Evolutionary conservation across 2,888 invertebrate species (phyloP).

Genomic region (Unio pictorum): DNA sequence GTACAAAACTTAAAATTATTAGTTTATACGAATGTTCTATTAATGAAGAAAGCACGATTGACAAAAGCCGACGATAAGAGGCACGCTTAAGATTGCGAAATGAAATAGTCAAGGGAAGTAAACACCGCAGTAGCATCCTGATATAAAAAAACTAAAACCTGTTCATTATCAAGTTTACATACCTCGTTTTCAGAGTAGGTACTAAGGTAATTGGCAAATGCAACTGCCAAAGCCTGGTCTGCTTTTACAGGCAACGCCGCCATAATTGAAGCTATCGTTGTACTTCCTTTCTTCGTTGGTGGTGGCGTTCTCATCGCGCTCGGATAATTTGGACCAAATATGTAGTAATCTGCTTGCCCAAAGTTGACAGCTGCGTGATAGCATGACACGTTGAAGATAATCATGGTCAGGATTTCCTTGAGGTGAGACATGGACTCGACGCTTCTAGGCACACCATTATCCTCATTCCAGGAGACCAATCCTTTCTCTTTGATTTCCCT

Average conservation of each 20-base stretch:
- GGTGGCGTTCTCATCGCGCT: slow-evolving; percentile 24
- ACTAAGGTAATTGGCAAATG: slow-evolving; percentile 29
- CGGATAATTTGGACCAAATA: slow-evolving; percentile 35
- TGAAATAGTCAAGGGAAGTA: too few relatives aligned
- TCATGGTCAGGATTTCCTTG: slow-evolving; percentile 23
- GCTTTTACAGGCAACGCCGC: slow-evolving; percentile 29
- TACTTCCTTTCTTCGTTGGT: slow-evolving; percentile 24
- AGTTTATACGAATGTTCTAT: too few relatives aligned
- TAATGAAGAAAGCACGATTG: too few relatives aligned
- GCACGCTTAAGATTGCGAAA: too few relatives aligned
- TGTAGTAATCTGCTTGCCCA: slow-evolving; percentile 31
- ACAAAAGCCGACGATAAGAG: too few relatives aligned
- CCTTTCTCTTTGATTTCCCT: slow-evolving; percentile 26
- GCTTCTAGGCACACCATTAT: slow-evolving; percentile 26
- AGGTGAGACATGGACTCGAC: slow-evolving; percentile 17
- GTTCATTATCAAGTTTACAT: not conserved
- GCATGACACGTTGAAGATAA: slow-evolving; percentile 27
- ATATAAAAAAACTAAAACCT: too few relatives aligned
- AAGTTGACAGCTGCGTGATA: slow-evolving; percentile 33
- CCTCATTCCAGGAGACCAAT: slow-evolving; percentile 11
- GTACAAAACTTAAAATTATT: too few relatives aligned
- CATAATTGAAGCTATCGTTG: slow-evolving; percentile 19
- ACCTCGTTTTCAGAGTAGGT: slow-evolving; percentile 29
- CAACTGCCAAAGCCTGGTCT: slow-evolving; percentile 25
- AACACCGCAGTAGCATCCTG: too few relatives aligned